phyloP scores from a whole-genome alignment of 2,888 invertebrate genomes.

The Ommatoiulus sabulosus region DNA sequence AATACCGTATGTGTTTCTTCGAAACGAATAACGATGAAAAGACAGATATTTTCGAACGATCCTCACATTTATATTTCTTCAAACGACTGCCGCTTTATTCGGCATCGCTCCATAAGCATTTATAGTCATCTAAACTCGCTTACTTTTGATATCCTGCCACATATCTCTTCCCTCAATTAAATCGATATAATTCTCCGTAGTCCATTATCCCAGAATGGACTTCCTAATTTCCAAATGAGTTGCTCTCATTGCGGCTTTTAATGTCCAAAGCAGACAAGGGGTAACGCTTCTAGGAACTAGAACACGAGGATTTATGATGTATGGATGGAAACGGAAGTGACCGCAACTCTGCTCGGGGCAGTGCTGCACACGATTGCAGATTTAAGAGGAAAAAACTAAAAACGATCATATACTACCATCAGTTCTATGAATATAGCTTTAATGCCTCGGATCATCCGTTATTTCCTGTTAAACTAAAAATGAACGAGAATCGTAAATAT shows the following conservation, averaged over 20 bases:
- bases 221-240: slow-evolving; percentile 19
- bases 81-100: not conserved
- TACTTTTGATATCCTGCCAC: slow-evolving; percentile 19
- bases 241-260: slow-evolving; percentile 10
- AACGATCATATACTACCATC: not conserved
- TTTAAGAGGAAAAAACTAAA: not conserved
- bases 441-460: not conserved
- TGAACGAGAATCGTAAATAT: too few species aligned
- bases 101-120: not conserved
- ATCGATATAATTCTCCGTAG: slow-evolving; percentile 19
- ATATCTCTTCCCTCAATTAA: slow-evolving; percentile 10
- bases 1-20: too few species aligned
- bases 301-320: slow-evolving; percentile 19
- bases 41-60: not conserved
- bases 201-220: slow-evolving; percentile 19
- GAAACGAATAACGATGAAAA: too few species aligned
- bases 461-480: too few species aligned
- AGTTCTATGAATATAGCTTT: not conserved
- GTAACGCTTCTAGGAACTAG: slow-evolving; percentile 19
- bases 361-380: not conserved
- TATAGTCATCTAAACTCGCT: slow-evolving; percentile 19
- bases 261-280: slow-evolving; percentile 10
- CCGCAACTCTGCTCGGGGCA: not conserved
- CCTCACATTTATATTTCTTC: not conserved
- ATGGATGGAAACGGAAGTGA: slow-evolving; percentile 2